Evolutionary conservation across 2,797 vertebrate genomes (phyloP).

Genomic region (Molossus molossus): DNA sequence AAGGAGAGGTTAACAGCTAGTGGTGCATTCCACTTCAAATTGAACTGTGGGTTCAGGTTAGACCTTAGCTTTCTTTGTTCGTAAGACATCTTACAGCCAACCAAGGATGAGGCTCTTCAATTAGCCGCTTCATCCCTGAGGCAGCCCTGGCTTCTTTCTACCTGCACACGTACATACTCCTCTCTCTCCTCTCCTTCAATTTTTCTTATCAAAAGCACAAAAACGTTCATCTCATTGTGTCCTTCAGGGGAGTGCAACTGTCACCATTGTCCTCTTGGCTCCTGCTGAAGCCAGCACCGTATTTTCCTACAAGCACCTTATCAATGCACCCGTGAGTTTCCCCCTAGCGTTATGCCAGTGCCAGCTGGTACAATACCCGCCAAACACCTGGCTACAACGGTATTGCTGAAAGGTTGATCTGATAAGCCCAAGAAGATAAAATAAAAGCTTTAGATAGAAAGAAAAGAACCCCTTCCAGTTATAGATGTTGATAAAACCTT

Average conservation of each 20-base stretch:
- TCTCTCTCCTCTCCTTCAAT: not conserved
- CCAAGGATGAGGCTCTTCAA: not conserved
- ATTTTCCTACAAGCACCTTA: not conserved
- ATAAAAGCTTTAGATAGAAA: not conserved
- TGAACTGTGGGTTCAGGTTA: not conserved
- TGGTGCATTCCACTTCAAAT: not conserved
- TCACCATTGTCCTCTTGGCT: not conserved
- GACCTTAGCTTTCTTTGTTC: not conserved
- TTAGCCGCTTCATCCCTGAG: not conserved
- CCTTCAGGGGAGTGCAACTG: not conserved
- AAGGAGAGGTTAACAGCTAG: not conserved
- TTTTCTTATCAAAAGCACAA: constrained; percentile 22
- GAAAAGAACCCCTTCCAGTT: not conserved
- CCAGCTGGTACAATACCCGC: not conserved
- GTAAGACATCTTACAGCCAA: not conserved
- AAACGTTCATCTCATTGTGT: not conserved
- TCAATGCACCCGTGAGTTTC: not conserved
- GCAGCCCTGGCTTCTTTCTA: not conserved
- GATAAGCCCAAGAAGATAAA: constrained; percentile 12
- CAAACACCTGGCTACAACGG: not conserved
- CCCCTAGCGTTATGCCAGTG: not conserved
- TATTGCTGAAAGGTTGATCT: not conserved
- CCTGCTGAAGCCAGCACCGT: not conserved
- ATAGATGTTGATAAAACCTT: not conserved
- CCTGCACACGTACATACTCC: not conserved